Evolutionary conservation across 2,797 vertebrate species (phyloP), one percentile per base, ranked within the genome.

Genomic region (Coregonus sp.): DNA sequence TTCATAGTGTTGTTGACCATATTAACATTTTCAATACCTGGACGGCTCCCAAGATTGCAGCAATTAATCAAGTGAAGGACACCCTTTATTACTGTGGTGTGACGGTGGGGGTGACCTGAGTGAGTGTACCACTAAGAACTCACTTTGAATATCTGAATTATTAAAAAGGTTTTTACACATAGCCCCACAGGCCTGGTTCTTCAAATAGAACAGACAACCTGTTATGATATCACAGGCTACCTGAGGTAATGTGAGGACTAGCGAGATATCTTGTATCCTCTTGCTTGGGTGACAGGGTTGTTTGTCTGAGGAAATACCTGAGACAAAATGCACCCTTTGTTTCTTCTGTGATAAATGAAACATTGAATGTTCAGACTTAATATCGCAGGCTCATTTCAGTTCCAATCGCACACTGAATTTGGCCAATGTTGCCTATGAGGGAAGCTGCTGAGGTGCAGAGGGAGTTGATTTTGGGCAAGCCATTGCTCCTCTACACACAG

Each of bases 81-180:
- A 83, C 74, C 67, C 81, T 88, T 92, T 87, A 91, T 90, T 89
- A 87, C 79, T 59, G 71, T 85, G 75, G 76, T 71, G 75, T 59
- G 4, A 77, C 75, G 78, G 74, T 77, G 78, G 83, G 82, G 81
- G 70, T 84, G 86, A 81, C 86, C 79, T 20, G 61, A 88, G 86
- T 83, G 84, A 61, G 72, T 6, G 20, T 50, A 78, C 88, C 86
- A 86, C 18, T 78, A 87, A 81, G 74, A 85, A 83, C 77, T 73
- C 85, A 75, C 89, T 90, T 88, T 86, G 76, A 91, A 92, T 84
- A 76, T 77, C 82, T 90, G 80, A 86, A 87, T 91, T 88, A 90
- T 92, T 91, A 89, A 92, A 88, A 86, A 82, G 76, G 61, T 1
- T 1, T 85, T 77, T 71, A 78, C 74, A 75, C 56, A 71, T 59